These are phyloP conservation scores for Acomys russatus DNA, from an alignment of 2,797 vertebrate species.

Conservation along the genomic window DNA sequence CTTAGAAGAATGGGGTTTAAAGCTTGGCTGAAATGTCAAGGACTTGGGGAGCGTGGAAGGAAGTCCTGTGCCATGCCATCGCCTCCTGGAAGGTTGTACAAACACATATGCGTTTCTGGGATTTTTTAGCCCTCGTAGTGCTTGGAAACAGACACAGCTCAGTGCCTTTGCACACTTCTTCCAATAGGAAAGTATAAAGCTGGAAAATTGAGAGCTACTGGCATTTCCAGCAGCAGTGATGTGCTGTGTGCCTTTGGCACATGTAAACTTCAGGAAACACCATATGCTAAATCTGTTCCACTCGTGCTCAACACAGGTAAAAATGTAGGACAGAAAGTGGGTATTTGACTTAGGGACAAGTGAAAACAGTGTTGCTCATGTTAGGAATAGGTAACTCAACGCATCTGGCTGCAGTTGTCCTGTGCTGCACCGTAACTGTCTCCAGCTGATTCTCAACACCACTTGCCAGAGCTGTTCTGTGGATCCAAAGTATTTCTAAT, in stretches of 20 bases:
- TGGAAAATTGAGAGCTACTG: not conserved
- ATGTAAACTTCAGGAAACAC: constrained; percentile 35
- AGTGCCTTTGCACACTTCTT: not conserved
- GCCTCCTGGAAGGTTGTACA: constrained; percentile 13
- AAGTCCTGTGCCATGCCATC: not conserved
- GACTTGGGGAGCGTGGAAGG: constrained; percentile 10
- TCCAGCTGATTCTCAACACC: not conserved
- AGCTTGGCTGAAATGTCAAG: constrained; percentile 18
- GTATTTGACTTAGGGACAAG: not conserved
- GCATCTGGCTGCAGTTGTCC: not conserved
- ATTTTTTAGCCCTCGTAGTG: not conserved
- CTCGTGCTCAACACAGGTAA: constrained; percentile 25
- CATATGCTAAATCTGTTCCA: constrained; percentile 49
- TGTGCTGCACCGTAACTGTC: not conserved
- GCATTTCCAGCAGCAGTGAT: not conserved
- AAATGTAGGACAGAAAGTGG: constrained; percentile 14
- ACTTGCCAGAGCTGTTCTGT: not conserved
- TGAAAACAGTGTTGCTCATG: not conserved
- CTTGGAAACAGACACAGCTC: not conserved
- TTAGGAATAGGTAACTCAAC: not conserved
- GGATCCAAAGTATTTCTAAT: not conserved
- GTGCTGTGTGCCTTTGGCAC: not conserved
- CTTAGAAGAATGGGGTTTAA: constrained; percentile 6
- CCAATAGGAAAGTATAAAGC: not conserved
- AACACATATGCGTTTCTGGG: not conserved